Conservation (phyloP, 1,140 invertebrate species). For the Belonocnema kinseyi region DNA sequence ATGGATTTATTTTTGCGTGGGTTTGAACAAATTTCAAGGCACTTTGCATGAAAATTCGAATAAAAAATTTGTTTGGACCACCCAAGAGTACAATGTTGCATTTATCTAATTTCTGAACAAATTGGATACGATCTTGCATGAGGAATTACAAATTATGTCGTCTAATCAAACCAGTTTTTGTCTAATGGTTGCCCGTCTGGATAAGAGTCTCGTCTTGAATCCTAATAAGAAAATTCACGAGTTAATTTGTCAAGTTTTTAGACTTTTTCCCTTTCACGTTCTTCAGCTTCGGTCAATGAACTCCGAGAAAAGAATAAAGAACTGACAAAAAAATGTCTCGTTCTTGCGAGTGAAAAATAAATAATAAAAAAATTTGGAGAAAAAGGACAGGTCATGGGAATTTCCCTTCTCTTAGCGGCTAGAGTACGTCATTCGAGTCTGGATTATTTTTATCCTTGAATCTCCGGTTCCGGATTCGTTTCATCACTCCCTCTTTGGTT, state of each 20-base stretch:
- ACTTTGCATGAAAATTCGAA: too few relatives aligned
- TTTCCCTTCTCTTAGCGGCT: slow-evolving; percentile 2
- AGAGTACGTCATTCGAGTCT: slow-evolving; percentile 17
- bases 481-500: neutral
- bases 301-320: slow-evolving; percentile 9
- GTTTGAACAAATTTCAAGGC: too few relatives aligned
- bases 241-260: neutral
- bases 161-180: neutral
- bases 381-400: neutral
- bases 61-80: too few relatives aligned
- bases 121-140: neutral
- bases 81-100: too few relatives aligned
- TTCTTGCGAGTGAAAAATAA: neutral
- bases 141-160: neutral
- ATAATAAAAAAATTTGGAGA: slow-evolving; percentile 3
- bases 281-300: neutral
- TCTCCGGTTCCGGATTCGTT: slow-evolving; percentile 20
- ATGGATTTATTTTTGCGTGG: too few relatives aligned
- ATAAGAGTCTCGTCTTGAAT: neutral
- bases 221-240: neutral
- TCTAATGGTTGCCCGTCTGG: neutral
- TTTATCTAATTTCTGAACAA: too few relatives aligned
- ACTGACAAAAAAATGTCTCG: neutral
- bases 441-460: slow-evolving; percentile 13
- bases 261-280: neutral